Conservation (phyloP, 2,888 invertebrate genomes). For the Penaeus monodon region DNA sequence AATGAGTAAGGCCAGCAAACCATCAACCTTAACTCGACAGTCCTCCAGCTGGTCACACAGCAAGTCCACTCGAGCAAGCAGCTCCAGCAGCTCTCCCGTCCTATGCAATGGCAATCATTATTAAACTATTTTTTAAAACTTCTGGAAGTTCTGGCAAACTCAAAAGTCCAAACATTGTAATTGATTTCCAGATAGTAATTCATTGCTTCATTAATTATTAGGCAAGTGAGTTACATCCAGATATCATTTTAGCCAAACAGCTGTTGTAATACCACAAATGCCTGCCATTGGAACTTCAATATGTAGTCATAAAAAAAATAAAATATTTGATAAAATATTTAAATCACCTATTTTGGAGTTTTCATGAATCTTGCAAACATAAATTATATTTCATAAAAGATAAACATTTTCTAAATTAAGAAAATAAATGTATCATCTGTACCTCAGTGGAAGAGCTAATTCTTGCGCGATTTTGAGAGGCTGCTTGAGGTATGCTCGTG, state of each 20-base stretch:
- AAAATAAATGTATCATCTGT: not conserved
- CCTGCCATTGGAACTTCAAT: too few relatives aligned
- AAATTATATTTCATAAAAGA: not conserved
- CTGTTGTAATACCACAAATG: too few relatives aligned
- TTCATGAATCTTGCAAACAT: not conserved
- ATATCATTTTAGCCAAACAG: too few relatives aligned
- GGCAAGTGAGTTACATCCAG: too few relatives aligned
- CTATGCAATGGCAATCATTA: constrained; percentile 24
- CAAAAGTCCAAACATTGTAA: too few relatives aligned
- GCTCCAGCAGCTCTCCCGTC: constrained; percentile 46
- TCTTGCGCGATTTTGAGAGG: constrained; percentile 51
- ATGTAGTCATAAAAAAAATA: too few relatives aligned
- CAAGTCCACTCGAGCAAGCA: constrained; percentile 55
- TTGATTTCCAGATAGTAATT: too few relatives aligned
- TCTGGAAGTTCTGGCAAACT: not conserved
- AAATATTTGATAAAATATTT: too few relatives aligned
- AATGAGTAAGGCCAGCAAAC: constrained; percentile 22
- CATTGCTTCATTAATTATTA: too few relatives aligned
- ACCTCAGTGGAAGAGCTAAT: constrained; percentile 59
- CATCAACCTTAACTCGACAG: constrained; percentile 58
- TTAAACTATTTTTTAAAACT: not conserved
- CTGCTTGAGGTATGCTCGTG: constrained; percentile 56
- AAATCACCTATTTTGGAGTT: too few relatives aligned
- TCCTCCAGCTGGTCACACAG: constrained; percentile 63
- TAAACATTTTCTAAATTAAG: not conserved